Evolutionary conservation across 2,797 vertebrate species (phyloP).

Genomic region (Leptoclinus maculatus): DNA sequence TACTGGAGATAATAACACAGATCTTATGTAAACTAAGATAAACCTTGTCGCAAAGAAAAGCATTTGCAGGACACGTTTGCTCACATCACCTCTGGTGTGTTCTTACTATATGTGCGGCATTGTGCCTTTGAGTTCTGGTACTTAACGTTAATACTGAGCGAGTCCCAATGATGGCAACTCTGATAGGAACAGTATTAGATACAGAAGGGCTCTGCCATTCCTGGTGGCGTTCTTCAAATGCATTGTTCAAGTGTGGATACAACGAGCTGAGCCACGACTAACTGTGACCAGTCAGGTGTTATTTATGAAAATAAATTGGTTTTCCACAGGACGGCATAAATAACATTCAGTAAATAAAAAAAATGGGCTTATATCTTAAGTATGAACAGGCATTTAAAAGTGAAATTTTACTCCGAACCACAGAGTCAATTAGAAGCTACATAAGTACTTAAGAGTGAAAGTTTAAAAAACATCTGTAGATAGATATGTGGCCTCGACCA

Average conservation of each 20-base stretch:
- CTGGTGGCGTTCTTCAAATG: background rate
- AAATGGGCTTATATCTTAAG: background rate
- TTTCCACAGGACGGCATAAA: background rate
- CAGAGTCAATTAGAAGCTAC: background rate
- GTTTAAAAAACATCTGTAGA: background rate
- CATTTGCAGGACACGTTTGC: background rate
- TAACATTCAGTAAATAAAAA: background rate
- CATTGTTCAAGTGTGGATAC: background rate
- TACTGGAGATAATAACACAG: background rate
- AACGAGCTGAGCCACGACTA: background rate
- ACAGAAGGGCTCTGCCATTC: background rate
- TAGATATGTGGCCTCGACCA: background rate
- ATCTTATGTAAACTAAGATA: slow-evolving; percentile 14
- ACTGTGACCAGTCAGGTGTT: background rate
- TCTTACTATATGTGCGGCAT: background rate
- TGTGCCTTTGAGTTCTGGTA: background rate
- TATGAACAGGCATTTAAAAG: background rate
- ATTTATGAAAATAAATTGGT: background rate
- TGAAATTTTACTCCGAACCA: background rate
- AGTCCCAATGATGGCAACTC: background rate
- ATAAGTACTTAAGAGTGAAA: background rate
- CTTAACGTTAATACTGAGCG: background rate
- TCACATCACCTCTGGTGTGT: background rate
- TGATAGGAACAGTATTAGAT: background rate
- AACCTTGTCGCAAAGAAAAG: slow-evolving; percentile 4